These are phyloP conservation scores for Bellardia bayeri DNA, from an alignment of 2,888 invertebrate species.

Conservation along the genomic window DNA sequence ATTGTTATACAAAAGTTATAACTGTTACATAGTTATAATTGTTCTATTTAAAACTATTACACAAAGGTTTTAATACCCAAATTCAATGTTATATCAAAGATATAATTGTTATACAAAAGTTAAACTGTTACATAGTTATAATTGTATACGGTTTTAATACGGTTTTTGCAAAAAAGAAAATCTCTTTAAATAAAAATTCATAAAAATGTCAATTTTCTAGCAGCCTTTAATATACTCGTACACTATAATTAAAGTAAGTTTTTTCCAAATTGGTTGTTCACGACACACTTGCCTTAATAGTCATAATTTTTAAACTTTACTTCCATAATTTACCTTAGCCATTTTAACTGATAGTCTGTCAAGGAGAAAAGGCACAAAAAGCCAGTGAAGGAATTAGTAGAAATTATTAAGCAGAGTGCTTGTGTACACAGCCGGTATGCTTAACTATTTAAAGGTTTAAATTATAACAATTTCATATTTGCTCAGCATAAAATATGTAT, in stretches of 20 bases:
- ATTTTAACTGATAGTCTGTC: conserved; percentile 21
- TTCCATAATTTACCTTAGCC: conserved; percentile 14
- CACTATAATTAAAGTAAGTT: neutral
- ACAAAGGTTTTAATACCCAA: no score
- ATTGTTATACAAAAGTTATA: no score
- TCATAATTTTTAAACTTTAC: conserved; percentile 14
- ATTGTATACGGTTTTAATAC: no score
- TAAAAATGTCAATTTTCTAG: no score
- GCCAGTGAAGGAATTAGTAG: neutral
- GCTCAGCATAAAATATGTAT: neutral
- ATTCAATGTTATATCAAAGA: no score
- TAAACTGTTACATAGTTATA: no score
- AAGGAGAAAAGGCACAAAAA: neutral
- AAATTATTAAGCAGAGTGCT: neutral
- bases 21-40: no score
- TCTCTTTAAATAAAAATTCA: no score
- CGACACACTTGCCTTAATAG: conserved; percentile 12
- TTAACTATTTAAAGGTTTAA: neutral
- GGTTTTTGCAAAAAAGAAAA: no score
- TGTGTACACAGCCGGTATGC: neutral
- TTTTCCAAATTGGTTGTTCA: neutral
- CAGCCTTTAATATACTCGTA: neutral
- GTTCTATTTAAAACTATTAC: no score
- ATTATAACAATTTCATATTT: neutral
- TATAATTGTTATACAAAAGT: no score